Evolutionary conservation across 2,888 invertebrate species (phyloP).

Genomic region (Microctonus hyperodae): DNA sequence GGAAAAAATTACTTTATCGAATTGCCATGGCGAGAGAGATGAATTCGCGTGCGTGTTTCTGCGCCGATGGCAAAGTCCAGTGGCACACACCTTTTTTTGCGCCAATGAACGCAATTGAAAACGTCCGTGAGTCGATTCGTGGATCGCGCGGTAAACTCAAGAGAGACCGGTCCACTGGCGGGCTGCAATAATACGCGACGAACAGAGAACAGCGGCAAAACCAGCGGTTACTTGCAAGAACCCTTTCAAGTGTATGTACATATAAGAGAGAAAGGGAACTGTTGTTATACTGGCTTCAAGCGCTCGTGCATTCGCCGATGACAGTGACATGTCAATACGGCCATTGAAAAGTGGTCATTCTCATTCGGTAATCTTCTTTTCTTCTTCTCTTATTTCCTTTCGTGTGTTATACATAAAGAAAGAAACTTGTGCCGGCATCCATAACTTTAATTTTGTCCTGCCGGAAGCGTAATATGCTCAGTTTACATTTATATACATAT

Average conservation of each 20-base stretch:
- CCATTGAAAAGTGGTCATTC: constrained; percentile 54
- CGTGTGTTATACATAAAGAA: not conserved
- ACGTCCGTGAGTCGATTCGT: constrained; percentile 51
- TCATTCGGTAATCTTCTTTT: constrained; percentile 22
- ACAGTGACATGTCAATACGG: constrained; percentile 63
- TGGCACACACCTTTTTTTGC: constrained; percentile 51
- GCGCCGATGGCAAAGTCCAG: constrained; percentile 37
- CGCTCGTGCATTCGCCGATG: constrained; percentile 46
- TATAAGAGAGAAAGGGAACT: constrained; percentile 20
- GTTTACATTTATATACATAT: no score
- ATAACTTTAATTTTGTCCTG: constrained; percentile 14
- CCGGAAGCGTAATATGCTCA: constrained; percentile 1
- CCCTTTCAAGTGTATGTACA: constrained; percentile 7
- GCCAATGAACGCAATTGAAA: constrained; percentile 56
- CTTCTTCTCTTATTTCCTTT: constrained; percentile 4
- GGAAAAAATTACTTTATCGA: constrained; percentile 31
- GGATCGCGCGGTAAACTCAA: constrained; percentile 39
- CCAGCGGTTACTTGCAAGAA: not conserved
- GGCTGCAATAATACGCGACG: constrained; percentile 33
- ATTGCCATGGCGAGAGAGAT: constrained; percentile 29
- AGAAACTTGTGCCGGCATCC: constrained; percentile 9
- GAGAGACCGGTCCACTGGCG: constrained; percentile 22
- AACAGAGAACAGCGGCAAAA: not conserved
- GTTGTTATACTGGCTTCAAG: constrained; percentile 27
- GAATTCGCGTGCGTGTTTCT: constrained; percentile 22